Percentiles rank a stretch among this genome's conserved stretches.
phyloP scores from a whole-genome alignment of 2,113 vertebrate genomes.

The human region GRCh38 chr6:38845501-38846000 shows the following conservation, averaged over 20 bases:
- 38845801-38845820: slow-evolving; percentile 2
- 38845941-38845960: neutral
- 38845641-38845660: slow-evolving; percentile 84
- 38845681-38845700: slow-evolving; percentile 86
- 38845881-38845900: neutral
- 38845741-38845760: slow-evolving; percentile 86
- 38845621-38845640: slow-evolving; percentile 81
- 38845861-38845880: neutral
- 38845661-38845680: slow-evolving; percentile 85
- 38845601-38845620: slow-evolving; percentile 89
- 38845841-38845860: neutral
- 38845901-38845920: neutral
- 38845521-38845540: slow-evolving; percentile 9
- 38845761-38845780: slow-evolving; percentile 87
- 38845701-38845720: slow-evolving; percentile 84
- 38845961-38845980: neutral
- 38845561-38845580: slow-evolving; percentile 84
- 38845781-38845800: neutral
- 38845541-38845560: neutral
- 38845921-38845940: neutral
- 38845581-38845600: slow-evolving; percentile 88
- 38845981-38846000: neutral
- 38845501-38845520: neutral
- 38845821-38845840: neutral
- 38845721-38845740: slow-evolving; percentile 86